Evolutionary conservation across 2,113 vertebrate species (phyloP).

Genomic region (Natator depressus): DNA sequence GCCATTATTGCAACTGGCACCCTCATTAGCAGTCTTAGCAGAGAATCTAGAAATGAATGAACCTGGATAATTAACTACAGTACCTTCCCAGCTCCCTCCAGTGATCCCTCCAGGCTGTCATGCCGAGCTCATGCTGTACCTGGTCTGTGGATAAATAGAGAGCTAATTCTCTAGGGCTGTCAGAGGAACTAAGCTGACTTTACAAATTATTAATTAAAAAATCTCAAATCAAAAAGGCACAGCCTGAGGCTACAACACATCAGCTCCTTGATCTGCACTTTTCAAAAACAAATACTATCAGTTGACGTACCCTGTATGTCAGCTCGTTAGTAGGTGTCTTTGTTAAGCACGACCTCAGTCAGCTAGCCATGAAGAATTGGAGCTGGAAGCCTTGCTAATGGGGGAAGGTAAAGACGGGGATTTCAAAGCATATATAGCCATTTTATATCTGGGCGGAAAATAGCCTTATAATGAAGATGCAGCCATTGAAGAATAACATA

Average conservation of each 20-base stretch:
- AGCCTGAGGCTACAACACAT: not conserved
- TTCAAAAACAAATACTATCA: not conserved
- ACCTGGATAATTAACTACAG: not conserved
- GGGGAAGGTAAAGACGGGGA: not conserved
- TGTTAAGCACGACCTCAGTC: accelerated
- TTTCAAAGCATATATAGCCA: not conserved
- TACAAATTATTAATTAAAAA: not conserved
- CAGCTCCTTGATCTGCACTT: conserved; percentile 12
- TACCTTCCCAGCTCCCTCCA: not conserved
- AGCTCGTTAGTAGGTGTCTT: conserved; percentile 24
- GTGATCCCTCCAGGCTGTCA: not conserved
- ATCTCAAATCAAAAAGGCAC: not conserved
- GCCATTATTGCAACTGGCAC: not conserved
- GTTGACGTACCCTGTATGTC: not conserved
- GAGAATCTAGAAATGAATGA: not conserved
- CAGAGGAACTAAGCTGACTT: conserved; percentile 4
- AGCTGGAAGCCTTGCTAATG: not conserved
- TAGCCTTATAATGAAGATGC: not conserved
- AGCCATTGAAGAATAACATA: not conserved
- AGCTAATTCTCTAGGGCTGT: not conserved
- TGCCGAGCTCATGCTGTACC: not conserved
- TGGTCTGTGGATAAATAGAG: not conserved
- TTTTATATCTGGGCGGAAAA: accelerated
- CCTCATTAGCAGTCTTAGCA: not conserved
- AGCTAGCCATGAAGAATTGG: not conserved